Base-by-base conservation (phyloP, 2,888 invertebrate species). In the Sialis lutaria region DNA sequence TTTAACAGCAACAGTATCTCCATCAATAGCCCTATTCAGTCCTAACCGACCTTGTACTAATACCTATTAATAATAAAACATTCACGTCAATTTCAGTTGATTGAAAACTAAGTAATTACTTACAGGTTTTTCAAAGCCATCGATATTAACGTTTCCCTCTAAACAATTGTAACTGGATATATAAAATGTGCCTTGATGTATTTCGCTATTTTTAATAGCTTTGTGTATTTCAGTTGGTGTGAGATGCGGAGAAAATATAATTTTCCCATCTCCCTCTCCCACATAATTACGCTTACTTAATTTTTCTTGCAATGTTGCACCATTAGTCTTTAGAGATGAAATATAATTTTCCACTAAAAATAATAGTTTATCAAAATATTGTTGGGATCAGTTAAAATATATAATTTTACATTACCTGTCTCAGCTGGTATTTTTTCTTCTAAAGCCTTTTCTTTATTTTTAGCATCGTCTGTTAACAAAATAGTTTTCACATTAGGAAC, bases 101-200 rank as follows among this genome's bases (percentile, higher is more conserved):
- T 13, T 9, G 39, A 40, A 34, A 12, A 37, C 13, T 30, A 49
- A 32, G 12, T 7, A 8, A 39, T 22, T 44, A 66, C 74, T 72
- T 68, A 90, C 88, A 59, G 79, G 74, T 64, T 85, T 82, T 33
- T 91, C 86, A 60, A 75, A 76, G 9, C 78, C 77, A 57, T 84
- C 86, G 2, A 90, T 79, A 61, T 75, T 81, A 6, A 90, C 89
- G 50, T 74, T 79, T 7, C 91, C 97, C 65, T 98, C 97, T 9
- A 95, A 69, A 60, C 87, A 96, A 64, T 97, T 98, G 58, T 95
- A 93, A 45, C 89, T 72, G 1, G 91, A 92, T 0, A 92, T 87
- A 58, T 78, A 72, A 59, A 86, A 89, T 1, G 80, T 76, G 1
- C 93, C 95, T 60, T 87, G 91, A 39, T 81, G 61, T 5, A 86